Percentiles rank a stretch among this genome's conserved stretches.
Evolutionary conservation across 1,140 invertebrate species (phyloP).

Genomic region (Bombus sylvicola): DNA sequence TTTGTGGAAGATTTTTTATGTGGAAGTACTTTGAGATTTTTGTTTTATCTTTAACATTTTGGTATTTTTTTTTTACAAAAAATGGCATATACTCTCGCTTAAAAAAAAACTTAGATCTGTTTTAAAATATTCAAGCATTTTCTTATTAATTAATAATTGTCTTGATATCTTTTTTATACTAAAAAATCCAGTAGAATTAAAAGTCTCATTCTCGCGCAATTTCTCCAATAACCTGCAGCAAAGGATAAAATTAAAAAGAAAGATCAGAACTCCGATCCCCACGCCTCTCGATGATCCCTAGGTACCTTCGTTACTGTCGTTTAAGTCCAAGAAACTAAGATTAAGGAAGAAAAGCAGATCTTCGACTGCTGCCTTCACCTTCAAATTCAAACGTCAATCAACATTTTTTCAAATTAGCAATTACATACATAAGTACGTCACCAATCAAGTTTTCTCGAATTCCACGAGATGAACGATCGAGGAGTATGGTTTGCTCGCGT

Average conservation of each 20-base stretch:
- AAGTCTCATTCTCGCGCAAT: too few relatives aligned
- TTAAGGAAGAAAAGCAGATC: not conserved
- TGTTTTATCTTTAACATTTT: too few relatives aligned
- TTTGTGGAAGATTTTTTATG: too few relatives aligned
- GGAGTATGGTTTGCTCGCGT: not conserved
- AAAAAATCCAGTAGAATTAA: too few relatives aligned
- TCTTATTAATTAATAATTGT: too few relatives aligned
- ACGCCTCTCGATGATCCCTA: too few relatives aligned
- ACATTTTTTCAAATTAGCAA: not conserved
- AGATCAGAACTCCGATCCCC: not conserved
- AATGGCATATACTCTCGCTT: too few relatives aligned
- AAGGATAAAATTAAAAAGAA: not conserved
- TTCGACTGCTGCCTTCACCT: not conserved
- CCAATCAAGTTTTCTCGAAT: not conserved
- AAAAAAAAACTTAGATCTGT: too few relatives aligned
- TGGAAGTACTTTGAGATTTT: too few relatives aligned
- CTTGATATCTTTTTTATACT: too few relatives aligned
- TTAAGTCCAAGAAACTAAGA: not conserved
- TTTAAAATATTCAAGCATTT: too few relatives aligned
- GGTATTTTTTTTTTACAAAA: too few relatives aligned
- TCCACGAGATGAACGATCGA: not conserved
- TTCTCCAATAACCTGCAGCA: not conserved
- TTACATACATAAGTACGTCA: not conserved
- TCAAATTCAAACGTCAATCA: not conserved
- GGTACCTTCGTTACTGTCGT: not conserved